Base-by-base conservation (phyloP, 2,113 vertebrate genomes). In the Drymodes brunneopygia region DNA sequence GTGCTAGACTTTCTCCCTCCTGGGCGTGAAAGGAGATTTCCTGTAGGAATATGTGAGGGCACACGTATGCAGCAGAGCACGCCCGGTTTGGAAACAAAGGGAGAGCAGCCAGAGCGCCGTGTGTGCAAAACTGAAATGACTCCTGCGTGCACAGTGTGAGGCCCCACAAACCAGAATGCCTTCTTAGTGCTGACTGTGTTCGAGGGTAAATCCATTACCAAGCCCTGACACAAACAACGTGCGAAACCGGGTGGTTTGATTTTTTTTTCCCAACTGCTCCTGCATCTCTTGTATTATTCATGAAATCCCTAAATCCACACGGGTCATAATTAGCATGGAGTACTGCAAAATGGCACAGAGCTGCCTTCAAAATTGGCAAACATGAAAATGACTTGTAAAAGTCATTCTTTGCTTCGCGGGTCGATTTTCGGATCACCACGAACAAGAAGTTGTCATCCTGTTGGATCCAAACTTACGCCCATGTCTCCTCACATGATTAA, bases 131-230 rank as follows among this genome's bases (percentile, higher is more conserved):
- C 81, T 9, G 56, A 83, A 92, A 87, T 5, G 65, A 92, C 92
- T 96, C 89, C 90, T 88, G 96, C 53, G 4, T 73, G 91, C 83
- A 28, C 90, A 90, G 90, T 51, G 91, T 57, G 92, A 94, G 95
- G 79, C 93, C 96, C 95, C 71, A 87, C 79, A 88, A 94, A 83
- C 70, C 77, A 93, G 70, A 95, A 73, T 44, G 75, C 38, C 94
- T 89, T 95, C 93, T 84, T 86, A 94, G 92, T 44, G 14, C 86
- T 91, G 86, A 86, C 92, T 95, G 92, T 44, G 22, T 94, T 92
- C 1, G 8, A 88, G 83, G 72, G 75, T 53, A 93, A 93, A 95
- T 80, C 67, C 51, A 86, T 75, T 97, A 91, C 91, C 60, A 61
- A 96, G 84, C 64, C 75, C 88, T 73, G 83, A 93, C 70, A 91